These are phyloP conservation scores for Apamea monoglypha DNA, from an alignment of 2,888 invertebrate species.

Conservation along the genomic window DNA sequence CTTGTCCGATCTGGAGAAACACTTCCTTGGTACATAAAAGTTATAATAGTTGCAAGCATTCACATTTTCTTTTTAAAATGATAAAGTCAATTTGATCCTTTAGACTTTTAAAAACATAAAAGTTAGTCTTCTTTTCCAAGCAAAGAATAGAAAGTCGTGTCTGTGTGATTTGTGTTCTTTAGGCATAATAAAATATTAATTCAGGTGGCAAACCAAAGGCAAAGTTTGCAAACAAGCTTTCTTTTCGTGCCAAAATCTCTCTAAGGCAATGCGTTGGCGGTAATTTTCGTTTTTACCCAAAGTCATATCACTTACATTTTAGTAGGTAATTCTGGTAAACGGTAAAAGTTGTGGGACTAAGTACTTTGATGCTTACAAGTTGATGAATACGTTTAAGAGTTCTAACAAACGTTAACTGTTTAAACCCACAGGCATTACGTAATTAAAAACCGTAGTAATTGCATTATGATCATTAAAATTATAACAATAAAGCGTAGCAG, in stretches of 20 bases:
- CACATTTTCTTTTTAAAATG: constrained; percentile 18
- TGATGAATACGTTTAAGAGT: constrained; percentile 7
- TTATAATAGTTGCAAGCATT: constrained; percentile 38
- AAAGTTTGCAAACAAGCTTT: constrained; percentile 46
- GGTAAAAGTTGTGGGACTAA: constrained; percentile 15
- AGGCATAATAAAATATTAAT: constrained; percentile 39
- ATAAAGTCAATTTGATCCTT: background rate
- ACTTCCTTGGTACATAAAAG: constrained; percentile 66
- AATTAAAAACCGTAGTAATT: constrained; percentile 74
- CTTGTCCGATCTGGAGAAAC: constrained; percentile 65
- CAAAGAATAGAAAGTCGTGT: constrained; percentile 34
- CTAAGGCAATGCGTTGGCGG: constrained; percentile 49
- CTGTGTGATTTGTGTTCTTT: constrained; percentile 22
- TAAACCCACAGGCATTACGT: constrained; percentile 46
- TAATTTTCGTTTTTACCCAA: constrained; percentile 29
- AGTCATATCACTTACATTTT: constrained; percentile 29
- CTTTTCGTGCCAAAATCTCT: constrained; percentile 55
- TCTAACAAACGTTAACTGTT: constrained; percentile 40
- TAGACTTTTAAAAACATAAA: background rate
- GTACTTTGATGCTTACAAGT: background rate
- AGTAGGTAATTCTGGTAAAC: constrained; percentile 17
- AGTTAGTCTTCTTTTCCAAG: constrained; percentile 6
- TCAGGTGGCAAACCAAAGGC: constrained; percentile 23
- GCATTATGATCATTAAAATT: constrained; percentile 74
- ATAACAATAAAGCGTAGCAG: constrained; percentile 73